These are phyloP conservation scores for Urocolius indicus DNA, from an alignment of 2,113 vertebrate genomes.

Conservation along the genomic window DNA sequence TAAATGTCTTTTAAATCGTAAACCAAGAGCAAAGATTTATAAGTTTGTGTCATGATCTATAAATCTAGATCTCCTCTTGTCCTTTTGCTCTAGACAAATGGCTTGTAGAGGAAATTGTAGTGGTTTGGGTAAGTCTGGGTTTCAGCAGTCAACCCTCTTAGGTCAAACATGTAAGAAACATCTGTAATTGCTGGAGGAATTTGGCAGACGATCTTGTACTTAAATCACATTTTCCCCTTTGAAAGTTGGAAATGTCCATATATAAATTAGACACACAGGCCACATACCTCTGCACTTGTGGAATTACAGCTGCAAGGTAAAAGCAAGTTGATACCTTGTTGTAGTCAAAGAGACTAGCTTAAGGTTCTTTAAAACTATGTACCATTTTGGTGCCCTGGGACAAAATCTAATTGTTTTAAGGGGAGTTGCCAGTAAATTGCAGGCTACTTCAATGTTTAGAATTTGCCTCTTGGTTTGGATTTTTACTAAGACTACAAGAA, in stretches of 20 bases:
- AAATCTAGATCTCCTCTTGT: constrained; percentile 17
- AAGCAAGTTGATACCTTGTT: not conserved
- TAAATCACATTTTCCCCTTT: constrained; percentile 58
- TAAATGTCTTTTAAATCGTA: constrained; percentile 12
- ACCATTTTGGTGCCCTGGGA: not conserved
- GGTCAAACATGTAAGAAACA: constrained; percentile 52
- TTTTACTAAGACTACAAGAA: constrained; percentile 5
- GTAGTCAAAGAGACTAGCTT: not conserved
- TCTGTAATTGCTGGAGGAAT: constrained; percentile 55
- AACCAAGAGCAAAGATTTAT: constrained; percentile 32
- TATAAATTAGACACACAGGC: not conserved
- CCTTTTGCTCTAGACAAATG: constrained; percentile 45
- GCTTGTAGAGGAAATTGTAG: constrained; percentile 56
- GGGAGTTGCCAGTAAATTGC: not conserved
- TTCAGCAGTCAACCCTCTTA: constrained; percentile 37
- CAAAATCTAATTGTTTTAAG: not conserved
- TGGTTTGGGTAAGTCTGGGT: constrained; percentile 42
- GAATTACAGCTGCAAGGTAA: not conserved
- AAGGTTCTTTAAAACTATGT: not conserved
- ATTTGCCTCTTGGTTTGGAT: not conserved
- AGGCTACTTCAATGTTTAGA: not conserved
- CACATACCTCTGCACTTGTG: not conserved
- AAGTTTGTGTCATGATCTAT: constrained; percentile 18
- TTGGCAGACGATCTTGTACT: constrained; percentile 13
- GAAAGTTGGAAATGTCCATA: not conserved